Base-by-base conservation (phyloP, 1,140 invertebrate genomes). In the Dinoponera quadriceps region DNA sequence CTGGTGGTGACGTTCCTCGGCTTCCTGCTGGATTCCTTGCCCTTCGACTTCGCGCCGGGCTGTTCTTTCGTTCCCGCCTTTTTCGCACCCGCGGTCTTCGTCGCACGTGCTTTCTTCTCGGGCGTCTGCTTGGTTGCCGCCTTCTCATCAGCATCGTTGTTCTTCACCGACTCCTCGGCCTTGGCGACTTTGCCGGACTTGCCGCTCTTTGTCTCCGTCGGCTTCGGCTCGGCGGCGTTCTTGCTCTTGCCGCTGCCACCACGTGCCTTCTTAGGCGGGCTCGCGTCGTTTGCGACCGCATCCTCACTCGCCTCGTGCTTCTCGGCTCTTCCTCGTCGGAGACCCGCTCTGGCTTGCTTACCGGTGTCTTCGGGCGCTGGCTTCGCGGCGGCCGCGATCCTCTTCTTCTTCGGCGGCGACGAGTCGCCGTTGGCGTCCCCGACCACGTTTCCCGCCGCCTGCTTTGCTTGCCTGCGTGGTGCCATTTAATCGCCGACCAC, bases 371-470 rank as follows among this genome's bases (percentile, higher is more conserved):
- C 77, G 9, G 33, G 9, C 0, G 27, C 33, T 9, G 11, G 27
- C 25, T 86, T 87, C 0, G 33, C 18, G 0, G 14, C 54, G 49
- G 20, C 25, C 14, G 22, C 22, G 0, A 9, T 14, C 25, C 63
- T 87, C 27, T 22, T 87, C 33, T 33, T 87, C n/a, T 82, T 87
- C n/a, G 81, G 54, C 0, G 73, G 55, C 13, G 81, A 66, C 1
- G 38, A 38, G 25, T 68, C 65, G 22, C 55, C 73, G 33, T 84
- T 62, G 3, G 73, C 73, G 7, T 25, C 22, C 3, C n/a, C 83
- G 9, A 57, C 59, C 16, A 38, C 22, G 51, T 25, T 48, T 38
- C 83, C 80, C n/a, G 27, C 3, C 2, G 49, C 18, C 44, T 73
- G 80, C 27, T 83, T 87, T 3, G 13, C 25, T 29, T 54, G 7